These are phyloP conservation scores for Hemibagrus wyckioides DNA, from an alignment of 2,113 vertebrate species.

Conservation along the genomic window DNA sequence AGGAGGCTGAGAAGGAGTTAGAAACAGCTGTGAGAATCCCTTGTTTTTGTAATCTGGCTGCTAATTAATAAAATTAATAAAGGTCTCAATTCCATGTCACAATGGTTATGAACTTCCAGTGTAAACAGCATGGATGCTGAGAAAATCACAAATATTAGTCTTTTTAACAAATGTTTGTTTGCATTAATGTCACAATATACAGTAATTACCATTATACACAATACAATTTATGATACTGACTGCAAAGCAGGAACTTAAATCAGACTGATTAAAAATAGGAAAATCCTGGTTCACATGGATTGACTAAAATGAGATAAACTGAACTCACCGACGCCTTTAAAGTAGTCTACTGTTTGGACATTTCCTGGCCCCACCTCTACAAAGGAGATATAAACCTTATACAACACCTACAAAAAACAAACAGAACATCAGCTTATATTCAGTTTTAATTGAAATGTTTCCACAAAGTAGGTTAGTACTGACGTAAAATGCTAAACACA, in stretches of 20 bases:
- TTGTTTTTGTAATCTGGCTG: too few species aligned
- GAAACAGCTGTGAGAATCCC: not conserved
- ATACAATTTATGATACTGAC: not conserved
- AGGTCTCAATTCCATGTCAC: not conserved
- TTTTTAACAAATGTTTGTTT: not conserved
- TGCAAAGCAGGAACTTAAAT: not conserved
- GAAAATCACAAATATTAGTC: not conserved
- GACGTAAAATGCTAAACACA: not conserved
- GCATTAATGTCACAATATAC: not conserved
- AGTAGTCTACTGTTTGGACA: slow-evolving; percentile 84
- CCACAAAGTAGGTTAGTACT: not conserved
- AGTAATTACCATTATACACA: not conserved
- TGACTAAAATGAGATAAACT: not conserved
- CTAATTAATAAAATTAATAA: not conserved
- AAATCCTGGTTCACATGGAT: not conserved
- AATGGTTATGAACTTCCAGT: not conserved
- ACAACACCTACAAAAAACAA: slow-evolving; percentile 78
- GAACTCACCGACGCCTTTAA: slow-evolving; percentile 95
- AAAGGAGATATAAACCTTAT: slow-evolving; percentile 96
- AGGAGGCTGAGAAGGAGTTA: slow-evolving; percentile 77
- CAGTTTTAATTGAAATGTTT: not conserved
- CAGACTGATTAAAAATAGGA: not conserved
- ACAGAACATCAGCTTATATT: not conserved
- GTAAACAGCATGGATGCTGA: not conserved
- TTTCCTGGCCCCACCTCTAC: slow-evolving; percentile 88